Evolutionary conservation across 2,113 vertebrate species (phyloP).

Genomic region (Bubo bubo): DNA sequence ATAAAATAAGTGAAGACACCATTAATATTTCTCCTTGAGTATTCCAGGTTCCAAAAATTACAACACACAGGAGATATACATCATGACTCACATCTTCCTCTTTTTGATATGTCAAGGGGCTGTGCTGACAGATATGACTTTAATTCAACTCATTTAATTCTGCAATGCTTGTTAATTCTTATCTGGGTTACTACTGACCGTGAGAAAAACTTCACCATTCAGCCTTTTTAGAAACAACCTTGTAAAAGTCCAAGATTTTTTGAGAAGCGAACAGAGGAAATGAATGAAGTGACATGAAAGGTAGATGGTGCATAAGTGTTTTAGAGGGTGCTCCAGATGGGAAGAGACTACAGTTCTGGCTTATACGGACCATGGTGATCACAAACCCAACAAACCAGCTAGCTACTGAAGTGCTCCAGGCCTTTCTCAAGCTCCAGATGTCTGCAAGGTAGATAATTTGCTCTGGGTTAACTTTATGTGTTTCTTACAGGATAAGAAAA

Average conservation of each 20-base stretch:
- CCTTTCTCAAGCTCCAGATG: neutral
- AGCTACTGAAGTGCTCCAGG: neutral
- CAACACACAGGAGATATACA: neutral
- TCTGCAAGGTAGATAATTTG: neutral
- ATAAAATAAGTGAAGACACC: neutral
- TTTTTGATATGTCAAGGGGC: neutral
- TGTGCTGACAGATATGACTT: neutral
- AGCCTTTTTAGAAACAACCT: neutral
- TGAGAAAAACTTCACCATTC: neutral
- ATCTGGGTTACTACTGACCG: neutral
- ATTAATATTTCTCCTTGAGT: neutral
- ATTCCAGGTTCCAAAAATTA: neutral
- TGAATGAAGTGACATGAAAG: neutral
- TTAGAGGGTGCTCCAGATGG: neutral
- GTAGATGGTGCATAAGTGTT: neutral
- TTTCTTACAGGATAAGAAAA: neutral
- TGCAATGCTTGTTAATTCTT: neutral
- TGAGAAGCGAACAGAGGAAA: neutral
- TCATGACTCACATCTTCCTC: neutral
- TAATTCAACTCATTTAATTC: neutral
- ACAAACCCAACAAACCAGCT: neutral
- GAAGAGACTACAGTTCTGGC: neutral
- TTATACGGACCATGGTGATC: neutral
- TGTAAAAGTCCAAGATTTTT: neutral
- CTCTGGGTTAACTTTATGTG: neutral